These are phyloP conservation scores for Indri indri DNA, from an alignment of 2,113 vertebrate genomes.

Conservation along the genomic window DNA sequence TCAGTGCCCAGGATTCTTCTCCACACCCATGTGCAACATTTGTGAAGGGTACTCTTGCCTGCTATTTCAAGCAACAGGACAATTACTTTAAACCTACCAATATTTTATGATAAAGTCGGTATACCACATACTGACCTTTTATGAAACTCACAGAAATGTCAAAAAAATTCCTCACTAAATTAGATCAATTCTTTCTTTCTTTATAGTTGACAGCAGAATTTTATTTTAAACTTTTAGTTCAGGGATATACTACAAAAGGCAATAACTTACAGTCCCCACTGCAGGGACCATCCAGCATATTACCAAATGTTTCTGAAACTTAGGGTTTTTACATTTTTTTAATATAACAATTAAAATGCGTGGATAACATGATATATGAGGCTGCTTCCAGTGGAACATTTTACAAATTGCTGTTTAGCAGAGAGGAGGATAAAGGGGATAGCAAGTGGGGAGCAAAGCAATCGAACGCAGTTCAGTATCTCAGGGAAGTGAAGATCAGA, in stretches of 20 bases:
- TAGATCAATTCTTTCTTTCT: background rate
- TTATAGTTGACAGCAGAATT: background rate
- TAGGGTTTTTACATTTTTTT: background rate
- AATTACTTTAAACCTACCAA: constrained; percentile 1
- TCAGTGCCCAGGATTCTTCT: background rate
- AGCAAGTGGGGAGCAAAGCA: background rate
- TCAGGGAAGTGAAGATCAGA: background rate
- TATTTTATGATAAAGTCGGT: background rate
- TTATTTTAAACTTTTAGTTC: background rate
- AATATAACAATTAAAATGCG: background rate
- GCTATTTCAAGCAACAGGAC: background rate
- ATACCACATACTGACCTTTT: background rate
- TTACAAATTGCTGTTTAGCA: background rate
- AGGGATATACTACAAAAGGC: background rate
- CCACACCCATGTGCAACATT: background rate
- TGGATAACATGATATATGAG: background rate
- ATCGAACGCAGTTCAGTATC: background rate
- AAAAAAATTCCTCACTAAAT: background rate
- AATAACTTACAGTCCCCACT: background rate
- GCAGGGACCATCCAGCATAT: background rate
- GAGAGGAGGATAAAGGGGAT: background rate
- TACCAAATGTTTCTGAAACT: background rate
- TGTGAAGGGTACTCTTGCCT: background rate
- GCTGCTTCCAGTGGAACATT: background rate
- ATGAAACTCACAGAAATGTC: background rate